These are phyloP conservation scores for Archaeoteleia sp. DNA, from an alignment of 2,888 invertebrate genomes.

Conservation along the genomic window DNA sequence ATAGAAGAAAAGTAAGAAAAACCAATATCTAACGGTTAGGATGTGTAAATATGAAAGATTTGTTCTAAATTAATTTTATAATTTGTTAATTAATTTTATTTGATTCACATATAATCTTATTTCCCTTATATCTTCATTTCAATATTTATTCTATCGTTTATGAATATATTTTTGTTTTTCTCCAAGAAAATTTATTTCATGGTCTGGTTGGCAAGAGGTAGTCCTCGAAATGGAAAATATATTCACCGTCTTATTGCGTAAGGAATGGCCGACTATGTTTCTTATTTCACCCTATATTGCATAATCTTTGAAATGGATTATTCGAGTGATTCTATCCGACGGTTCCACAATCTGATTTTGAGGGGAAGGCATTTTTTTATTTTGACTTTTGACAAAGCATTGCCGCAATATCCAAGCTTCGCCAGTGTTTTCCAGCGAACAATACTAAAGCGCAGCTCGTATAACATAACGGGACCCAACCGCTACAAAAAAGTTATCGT, in stretches of 20 bases:
- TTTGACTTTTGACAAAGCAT: slow-evolving; percentile 32
- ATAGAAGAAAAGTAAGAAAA: too few relatives aligned
- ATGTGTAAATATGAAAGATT: too few relatives aligned
- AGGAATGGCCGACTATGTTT: slow-evolving; percentile 28
- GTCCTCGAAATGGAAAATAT: slow-evolving; percentile 44
- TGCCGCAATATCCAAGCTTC: background rate
- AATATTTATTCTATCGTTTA: slow-evolving; percentile 34
- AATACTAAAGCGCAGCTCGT: slow-evolving; percentile 10
- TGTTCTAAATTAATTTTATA: too few relatives aligned
- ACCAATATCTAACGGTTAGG: too few relatives aligned
- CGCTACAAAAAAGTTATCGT: slow-evolving; percentile 28
- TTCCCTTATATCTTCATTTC: slow-evolving; percentile 17
- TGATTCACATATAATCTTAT: too few relatives aligned
- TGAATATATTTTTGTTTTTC: slow-evolving; percentile 31
- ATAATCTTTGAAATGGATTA: slow-evolving; percentile 32
- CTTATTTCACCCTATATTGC: slow-evolving; percentile 28
- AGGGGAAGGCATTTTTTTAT: slow-evolving; percentile 9
- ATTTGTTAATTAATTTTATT: too few relatives aligned
- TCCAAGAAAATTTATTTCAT: slow-evolving; percentile 44
- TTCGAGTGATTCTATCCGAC: slow-evolving; percentile 1
- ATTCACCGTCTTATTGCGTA: slow-evolving; percentile 47
- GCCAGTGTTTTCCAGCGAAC: slow-evolving; percentile 14
- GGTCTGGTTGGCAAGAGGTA: slow-evolving; percentile 40
- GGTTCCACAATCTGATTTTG: slow-evolving; percentile 20
- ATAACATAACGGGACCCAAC: slow-evolving; percentile 25